These are phyloP conservation scores for Pangasianodon gigas DNA, from an alignment of 2,113 vertebrate genomes.

Conservation along the genomic window DNA sequence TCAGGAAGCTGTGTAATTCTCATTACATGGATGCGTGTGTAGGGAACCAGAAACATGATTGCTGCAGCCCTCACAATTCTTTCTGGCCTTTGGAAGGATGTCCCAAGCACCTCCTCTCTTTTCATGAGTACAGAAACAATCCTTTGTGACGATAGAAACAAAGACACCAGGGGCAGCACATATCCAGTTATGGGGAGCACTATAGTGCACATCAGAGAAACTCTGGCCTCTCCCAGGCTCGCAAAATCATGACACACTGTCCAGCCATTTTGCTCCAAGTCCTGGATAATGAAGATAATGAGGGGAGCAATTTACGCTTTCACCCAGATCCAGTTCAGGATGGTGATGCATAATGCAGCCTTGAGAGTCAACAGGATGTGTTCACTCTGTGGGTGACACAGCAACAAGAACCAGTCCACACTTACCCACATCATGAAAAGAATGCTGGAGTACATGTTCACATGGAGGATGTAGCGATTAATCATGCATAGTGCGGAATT, in stretches of 20 bases:
- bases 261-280: slow-evolving; percentile 43
- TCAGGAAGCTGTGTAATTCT: slow-evolving; percentile 69
- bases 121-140: slow-evolving; percentile 72
- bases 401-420: slow-evolving; percentile 6
- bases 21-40: slow-evolving; percentile 87
- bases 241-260: slow-evolving; percentile 77
- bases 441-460: slow-evolving; percentile 23
- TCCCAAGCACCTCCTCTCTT: slow-evolving; percentile 61
- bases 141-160: slow-evolving; percentile 79
- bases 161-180: slow-evolving; percentile 46
- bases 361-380: slow-evolving; percentile 75
- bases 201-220: not conserved
- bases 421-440: slow-evolving; percentile 30
- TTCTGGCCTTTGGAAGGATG: slow-evolving; percentile 73
- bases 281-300: slow-evolving; percentile 62
- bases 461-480: slow-evolving; percentile 19
- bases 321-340: slow-evolving; percentile 76
- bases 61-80: slow-evolving; percentile 67
- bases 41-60: slow-evolving; percentile 78
- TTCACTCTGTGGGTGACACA: slow-evolving; percentile 54
- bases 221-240: slow-evolving; percentile 61
- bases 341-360: slow-evolving; percentile 64
- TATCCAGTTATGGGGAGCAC: not conserved
- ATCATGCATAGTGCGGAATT: not conserved
- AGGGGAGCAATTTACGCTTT: slow-evolving; percentile 78